These are phyloP conservation scores for Dendrocincla fuliginosa DNA, from an alignment of 2,797 vertebrate species.

Conservation along the genomic window DNA sequence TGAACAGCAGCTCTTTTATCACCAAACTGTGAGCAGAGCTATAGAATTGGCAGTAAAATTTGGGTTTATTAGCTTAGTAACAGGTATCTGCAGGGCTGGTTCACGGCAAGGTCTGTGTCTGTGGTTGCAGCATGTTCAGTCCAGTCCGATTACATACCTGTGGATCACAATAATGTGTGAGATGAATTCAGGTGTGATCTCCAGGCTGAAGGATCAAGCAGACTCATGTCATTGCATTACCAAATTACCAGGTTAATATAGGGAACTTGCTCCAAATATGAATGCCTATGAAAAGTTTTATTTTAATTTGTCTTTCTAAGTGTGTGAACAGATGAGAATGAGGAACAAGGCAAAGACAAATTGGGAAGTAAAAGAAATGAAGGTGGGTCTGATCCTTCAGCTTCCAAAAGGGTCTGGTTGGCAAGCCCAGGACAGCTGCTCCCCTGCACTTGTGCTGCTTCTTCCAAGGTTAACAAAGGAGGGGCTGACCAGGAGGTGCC, in stretches of 20 bases:
- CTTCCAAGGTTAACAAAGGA: background rate
- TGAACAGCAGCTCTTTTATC: background rate
- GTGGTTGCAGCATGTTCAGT: background rate
- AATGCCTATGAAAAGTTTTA: background rate
- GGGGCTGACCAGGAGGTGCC: background rate
- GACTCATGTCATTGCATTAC: background rate
- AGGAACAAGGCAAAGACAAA: background rate
- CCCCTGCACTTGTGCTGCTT: background rate
- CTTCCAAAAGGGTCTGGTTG: background rate
- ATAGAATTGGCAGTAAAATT: background rate
- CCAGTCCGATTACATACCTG: background rate
- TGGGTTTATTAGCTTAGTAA: background rate
- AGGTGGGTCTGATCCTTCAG: background rate
- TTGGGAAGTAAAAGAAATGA: background rate
- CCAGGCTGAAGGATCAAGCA: slow-evolving; percentile 1
- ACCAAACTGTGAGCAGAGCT: background rate
- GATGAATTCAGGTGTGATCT: background rate
- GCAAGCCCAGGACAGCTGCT: background rate
- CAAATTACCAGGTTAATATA: background rate
- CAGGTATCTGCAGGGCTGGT: background rate
- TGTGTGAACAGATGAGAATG: background rate
- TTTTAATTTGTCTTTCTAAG: background rate
- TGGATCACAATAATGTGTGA: background rate
- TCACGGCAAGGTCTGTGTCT: background rate
- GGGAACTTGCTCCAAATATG: background rate